Conservation (phyloP, 2,113 vertebrate species). For the Delphinus delphis region DNA sequence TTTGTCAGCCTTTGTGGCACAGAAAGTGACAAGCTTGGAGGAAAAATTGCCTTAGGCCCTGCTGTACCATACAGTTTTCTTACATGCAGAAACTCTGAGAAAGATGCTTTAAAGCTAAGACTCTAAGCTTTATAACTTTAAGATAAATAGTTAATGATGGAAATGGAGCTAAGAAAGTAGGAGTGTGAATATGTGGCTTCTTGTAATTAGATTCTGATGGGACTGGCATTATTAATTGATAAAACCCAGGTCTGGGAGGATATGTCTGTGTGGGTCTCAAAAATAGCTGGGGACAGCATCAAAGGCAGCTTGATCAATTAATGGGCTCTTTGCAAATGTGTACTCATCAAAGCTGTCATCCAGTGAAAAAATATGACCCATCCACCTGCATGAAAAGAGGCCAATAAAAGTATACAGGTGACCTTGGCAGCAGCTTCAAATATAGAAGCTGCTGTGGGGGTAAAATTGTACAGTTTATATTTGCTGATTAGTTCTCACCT, state of each 20-base stretch:
- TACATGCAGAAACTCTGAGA: slow-evolving; percentile 78
- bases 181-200: slow-evolving; percentile 95
- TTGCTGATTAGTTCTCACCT: slow-evolving; percentile 90
- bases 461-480: slow-evolving; percentile 86
- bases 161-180: slow-evolving; percentile 90
- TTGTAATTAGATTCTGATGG: slow-evolving; percentile 98
- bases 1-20: slow-evolving; percentile 85
- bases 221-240: slow-evolving; percentile 99
- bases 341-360: slow-evolving; percentile 98
- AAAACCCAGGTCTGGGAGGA: slow-evolving; percentile 93
- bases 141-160: slow-evolving; percentile 99
- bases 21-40: slow-evolving; percentile 86
- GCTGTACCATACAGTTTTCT: slow-evolving; percentile 84
- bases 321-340: slow-evolving; percentile 94
- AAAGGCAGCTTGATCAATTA: slow-evolving; percentile 98
- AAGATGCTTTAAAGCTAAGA: slow-evolving; percentile 88
- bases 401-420: slow-evolving; percentile 91
- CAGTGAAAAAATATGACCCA: slow-evolving; percentile 91
- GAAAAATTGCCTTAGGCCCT: slow-evolving; percentile 89
- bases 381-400: slow-evolving; percentile 92
- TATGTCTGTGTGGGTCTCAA: slow-evolving; percentile 94
- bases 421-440: slow-evolving; percentile 90
- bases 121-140: slow-evolving; percentile 91
- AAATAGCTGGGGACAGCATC: slow-evolving; percentile 97
- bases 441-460: slow-evolving; percentile 85